Evolutionary conservation across 2,113 vertebrate species (phyloP), one percentile per base, ranked within the genome.

Genomic region (Spizaetus ornatus): DNA sequence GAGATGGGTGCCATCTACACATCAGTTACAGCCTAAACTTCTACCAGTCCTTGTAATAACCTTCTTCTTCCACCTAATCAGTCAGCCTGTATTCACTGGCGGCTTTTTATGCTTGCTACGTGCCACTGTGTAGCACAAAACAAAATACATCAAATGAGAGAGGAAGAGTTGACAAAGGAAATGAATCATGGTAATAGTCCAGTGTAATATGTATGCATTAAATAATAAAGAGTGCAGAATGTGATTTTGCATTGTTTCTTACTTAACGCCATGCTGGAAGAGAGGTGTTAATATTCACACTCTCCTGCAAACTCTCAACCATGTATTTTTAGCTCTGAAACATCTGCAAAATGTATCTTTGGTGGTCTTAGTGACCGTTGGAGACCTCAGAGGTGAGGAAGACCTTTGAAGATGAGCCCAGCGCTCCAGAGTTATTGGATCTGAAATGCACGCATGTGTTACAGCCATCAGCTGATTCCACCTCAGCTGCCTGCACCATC

Each of bases 11-110:
- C n/a, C 45, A 62, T 78, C 78, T 82, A 90, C 85, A 31, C 19
- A 55, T n/a, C 38, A 77, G 16, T 76, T 48, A 70, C 45, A 66
- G 38, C 58, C 63, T 71, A 26, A 61, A 38, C 61, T 86, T 88
- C 65, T 90, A 90, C 69, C 81, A 92, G 62, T 73, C 89, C 74
- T 95, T 96, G 93, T 92, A 92, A 86, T 94, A 82, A 84, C 79
- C 40, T 82, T 43, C 50, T 80, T 73, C 40, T 66, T 55, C 58
- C 25, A 84, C 61, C 81, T 66, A 27, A 50, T 96, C 90, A 90
- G 61, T 91, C 94, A 84, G 53, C 36, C 53, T 89, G 40, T 55
- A 59, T 91, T 96, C 94, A 84, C 88, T 63, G 86, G 62, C 61
- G 67, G 26, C 71, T 95, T 97, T 96, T 94, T 94, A 53, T 95